phyloP scores from a whole-genome alignment of 2,113 vertebrate species.

The Rhynchomys soricoides region DNA sequence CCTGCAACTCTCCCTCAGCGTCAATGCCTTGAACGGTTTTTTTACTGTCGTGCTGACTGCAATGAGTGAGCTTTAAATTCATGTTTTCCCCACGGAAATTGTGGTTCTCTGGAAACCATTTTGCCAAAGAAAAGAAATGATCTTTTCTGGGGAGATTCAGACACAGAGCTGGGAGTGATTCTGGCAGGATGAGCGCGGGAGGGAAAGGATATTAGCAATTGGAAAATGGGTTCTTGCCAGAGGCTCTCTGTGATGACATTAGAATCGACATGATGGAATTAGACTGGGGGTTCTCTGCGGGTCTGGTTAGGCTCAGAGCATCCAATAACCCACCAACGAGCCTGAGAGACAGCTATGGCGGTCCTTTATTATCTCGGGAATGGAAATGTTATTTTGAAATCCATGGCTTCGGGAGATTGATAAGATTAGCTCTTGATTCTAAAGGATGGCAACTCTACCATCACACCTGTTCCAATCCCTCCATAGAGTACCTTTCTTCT shows the following conservation, averaged over 20 bases:
- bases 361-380: not conserved
- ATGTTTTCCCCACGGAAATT: not conserved
- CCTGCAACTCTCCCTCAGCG: not conserved
- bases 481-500: not conserved
- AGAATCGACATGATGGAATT: constrained; percentile 72
- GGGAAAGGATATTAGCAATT: constrained; percentile 68
- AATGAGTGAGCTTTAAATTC: not conserved
- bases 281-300: constrained; percentile 36
- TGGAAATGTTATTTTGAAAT: constrained; percentile 18
- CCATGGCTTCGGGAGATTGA: not conserved
- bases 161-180: constrained; percentile 54
- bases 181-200: constrained; percentile 66
- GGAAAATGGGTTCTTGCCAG: constrained; percentile 75
- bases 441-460: rapidly evolving
- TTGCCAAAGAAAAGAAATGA: not conserved
- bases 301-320: constrained; percentile 75
- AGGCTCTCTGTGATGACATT: constrained; percentile 62
- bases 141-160: constrained; percentile 70
- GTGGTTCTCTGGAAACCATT: constrained; percentile 62
- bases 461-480: not conserved
- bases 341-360: not conserved
- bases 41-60: not conserved
- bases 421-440: not conserved
- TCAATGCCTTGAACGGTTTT: not conserved
- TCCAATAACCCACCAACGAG: not conserved